A percentile compares a stretch with the other conserved stretches of the same genome.
Conservation (phyloP, 2,888 invertebrate genomes). For the Panzeria rudis region DNA sequence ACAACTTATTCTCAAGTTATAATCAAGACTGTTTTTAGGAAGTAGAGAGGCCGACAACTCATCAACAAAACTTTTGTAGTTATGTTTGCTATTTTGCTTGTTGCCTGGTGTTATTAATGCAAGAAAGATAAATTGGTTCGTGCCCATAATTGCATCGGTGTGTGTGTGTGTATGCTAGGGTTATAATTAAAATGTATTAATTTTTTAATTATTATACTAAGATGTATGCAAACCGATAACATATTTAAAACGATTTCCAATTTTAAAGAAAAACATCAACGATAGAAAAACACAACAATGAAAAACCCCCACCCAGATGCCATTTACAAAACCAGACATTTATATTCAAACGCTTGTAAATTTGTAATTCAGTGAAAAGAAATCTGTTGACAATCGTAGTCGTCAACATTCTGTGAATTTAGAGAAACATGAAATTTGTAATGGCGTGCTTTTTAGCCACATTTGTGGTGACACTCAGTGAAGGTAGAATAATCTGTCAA, state of each 20-base stretch:
- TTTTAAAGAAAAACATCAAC: neutral
- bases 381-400: neutral
- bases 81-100: too few species aligned
- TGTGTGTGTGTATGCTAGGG: neutral
- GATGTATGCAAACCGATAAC: neutral
- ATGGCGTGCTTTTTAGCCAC: slow-evolving; percentile 1
- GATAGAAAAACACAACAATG: neutral
- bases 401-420: neutral
- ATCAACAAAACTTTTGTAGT: too few species aligned
- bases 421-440: slow-evolving; percentile 28
- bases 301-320: neutral
- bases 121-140: neutral
- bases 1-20: too few species aligned
- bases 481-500: slow-evolving; percentile 18
- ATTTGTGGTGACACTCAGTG: slow-evolving; percentile 25
- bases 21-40: too few species aligned
- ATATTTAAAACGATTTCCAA: neutral
- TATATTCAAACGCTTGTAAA: slow-evolving; percentile 1
- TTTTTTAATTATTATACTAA: slow-evolving; percentile 6
- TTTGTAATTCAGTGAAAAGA: neutral
- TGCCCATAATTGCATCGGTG: neutral
- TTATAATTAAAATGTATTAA: neutral
- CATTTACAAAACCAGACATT: neutral
- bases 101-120: too few species aligned
- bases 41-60: too few species aligned